These are phyloP conservation scores for Hypolimnas misippus DNA, from an alignment of 2,888 invertebrate genomes.

Conservation along the genomic window DNA sequence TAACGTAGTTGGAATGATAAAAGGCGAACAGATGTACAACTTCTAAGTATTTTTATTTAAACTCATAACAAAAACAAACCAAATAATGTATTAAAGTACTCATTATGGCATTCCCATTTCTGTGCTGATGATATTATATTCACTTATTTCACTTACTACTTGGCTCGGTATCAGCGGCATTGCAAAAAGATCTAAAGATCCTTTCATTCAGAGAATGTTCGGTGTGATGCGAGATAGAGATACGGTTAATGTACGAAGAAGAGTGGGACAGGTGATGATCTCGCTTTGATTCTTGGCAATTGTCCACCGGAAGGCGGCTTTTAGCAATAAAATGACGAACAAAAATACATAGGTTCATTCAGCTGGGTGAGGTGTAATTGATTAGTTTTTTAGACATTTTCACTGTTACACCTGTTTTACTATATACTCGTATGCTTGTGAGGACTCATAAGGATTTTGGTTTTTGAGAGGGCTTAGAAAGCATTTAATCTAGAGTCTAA, in stretches of 20 bases:
- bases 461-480: no score
- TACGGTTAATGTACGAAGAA: slow-evolving; percentile 46
- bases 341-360: slow-evolving; percentile 78
- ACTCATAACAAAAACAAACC: slow-evolving; percentile 12
- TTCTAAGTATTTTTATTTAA: background rate
- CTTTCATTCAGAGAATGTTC: slow-evolving; percentile 80
- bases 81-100: slow-evolving; percentile 21
- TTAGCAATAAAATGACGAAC: slow-evolving; percentile 74
- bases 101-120: slow-evolving; percentile 36
- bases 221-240: slow-evolving; percentile 54
- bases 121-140: slow-evolving; percentile 57
- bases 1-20: background rate
- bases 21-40: slow-evolving; percentile 1
- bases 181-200: slow-evolving; percentile 74
- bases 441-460: no score
- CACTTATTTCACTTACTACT: slow-evolving; percentile 75
- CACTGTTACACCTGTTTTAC: background rate
- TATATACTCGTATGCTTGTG: background rate
- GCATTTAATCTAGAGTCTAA: no score
- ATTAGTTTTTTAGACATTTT: slow-evolving; percentile 7
- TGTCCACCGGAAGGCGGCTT: slow-evolving; percentile 81
- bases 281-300: slow-evolving; percentile 78
- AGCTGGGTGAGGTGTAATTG: slow-evolving; percentile 46
- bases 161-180: slow-evolving; percentile 70
- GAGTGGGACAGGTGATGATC: slow-evolving; percentile 57